phyloP scores from a whole-genome alignment of 1,140 invertebrate genomes.

The Drosophila parvula region DNA sequence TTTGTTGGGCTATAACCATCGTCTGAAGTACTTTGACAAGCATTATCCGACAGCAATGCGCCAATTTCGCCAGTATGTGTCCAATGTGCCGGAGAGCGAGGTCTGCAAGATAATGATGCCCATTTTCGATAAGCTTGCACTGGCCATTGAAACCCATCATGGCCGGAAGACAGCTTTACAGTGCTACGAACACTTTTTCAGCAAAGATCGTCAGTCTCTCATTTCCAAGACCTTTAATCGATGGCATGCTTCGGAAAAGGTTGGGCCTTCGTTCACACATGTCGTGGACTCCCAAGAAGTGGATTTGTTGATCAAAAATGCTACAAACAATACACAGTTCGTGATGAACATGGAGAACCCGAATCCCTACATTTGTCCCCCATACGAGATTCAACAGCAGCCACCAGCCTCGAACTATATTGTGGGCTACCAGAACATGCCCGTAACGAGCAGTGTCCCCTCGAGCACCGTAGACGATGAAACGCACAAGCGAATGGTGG shows the following conservation, averaged over 20 bases:
- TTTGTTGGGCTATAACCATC: constrained; percentile 69
- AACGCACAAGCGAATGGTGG: constrained; percentile 73
- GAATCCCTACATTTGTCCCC: constrained; percentile 1
- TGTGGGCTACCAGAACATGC: constrained; percentile 10
- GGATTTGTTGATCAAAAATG: constrained; percentile 52
- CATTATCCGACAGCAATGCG: constrained; percentile 75
- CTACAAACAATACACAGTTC: constrained; percentile 8
- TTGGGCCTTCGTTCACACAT: constrained; percentile 72
- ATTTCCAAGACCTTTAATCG: constrained; percentile 58
- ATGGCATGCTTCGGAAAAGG: constrained; percentile 66
- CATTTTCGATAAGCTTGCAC: constrained; percentile 63
- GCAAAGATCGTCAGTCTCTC: constrained; percentile 51
- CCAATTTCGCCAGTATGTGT: constrained; percentile 63
- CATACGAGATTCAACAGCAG: background rate
- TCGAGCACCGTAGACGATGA: constrained; percentile 63
- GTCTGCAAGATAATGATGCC: constrained; percentile 62
- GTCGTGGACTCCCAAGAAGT: constrained; percentile 68
- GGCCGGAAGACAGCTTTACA: constrained; percentile 62
- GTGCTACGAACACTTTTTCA: constrained; percentile 64
- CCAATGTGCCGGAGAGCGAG: constrained; percentile 48
- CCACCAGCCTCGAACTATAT: background rate
- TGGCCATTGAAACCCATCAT: constrained; percentile 74
- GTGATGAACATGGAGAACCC: constrained; percentile 8
- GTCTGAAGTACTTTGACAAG: constrained; percentile 75
- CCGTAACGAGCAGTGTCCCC: background rate